Base-by-base conservation (phyloP, 2,888 invertebrate species). In the Drosophila yooni region DNA sequence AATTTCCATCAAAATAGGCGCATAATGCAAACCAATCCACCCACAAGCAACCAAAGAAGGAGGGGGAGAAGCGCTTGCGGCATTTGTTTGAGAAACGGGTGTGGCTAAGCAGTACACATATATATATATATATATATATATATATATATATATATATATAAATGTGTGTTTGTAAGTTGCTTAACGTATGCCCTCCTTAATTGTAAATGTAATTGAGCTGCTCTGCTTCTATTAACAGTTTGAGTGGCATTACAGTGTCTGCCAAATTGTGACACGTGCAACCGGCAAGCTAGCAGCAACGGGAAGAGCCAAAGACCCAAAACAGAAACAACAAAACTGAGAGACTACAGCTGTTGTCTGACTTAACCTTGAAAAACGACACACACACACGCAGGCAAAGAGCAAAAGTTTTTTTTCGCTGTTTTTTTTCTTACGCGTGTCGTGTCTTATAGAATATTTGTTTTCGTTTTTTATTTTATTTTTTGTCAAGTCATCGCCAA, bases 1-100 rank as follows among this genome's bases (percentile, higher is more conserved):
- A 89, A 87, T 88, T 84, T 83, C 79, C 76, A 81, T 83, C 67
- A 79, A 84, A 87, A 74, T 58, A 76, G 67, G 78, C 65, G 67
- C 69, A 58, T 51, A 74, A 67, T 72, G 79, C 74, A 71, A 76
- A 62, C 62, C 51, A 72, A 76, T 64, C 59, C 75, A 62, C 59
- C 59, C 64, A 57, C 78, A 68, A 75, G 63, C 51, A 48, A 57
- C 29, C 38, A 52, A 40, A 63, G n/a, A 56, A 31, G 36, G 13
- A 34, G 18, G 34, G 27, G 40, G 33, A 43, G 38, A 33, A 52
- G 48, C n/a, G 53, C 18, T 54, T 57, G 58, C 27, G 56, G 57
- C 34, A 40, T 33, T 53, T 27, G 74, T 53, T 70, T 66, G 75
- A 33, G 59, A 70, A 77, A 77, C 70, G 76, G 76, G 76, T 77